Percentiles rank a stretch among this genome's conserved stretches.
phyloP scores from a whole-genome alignment of 2,113 vertebrate species.

The Irena cyanogastra region DNA sequence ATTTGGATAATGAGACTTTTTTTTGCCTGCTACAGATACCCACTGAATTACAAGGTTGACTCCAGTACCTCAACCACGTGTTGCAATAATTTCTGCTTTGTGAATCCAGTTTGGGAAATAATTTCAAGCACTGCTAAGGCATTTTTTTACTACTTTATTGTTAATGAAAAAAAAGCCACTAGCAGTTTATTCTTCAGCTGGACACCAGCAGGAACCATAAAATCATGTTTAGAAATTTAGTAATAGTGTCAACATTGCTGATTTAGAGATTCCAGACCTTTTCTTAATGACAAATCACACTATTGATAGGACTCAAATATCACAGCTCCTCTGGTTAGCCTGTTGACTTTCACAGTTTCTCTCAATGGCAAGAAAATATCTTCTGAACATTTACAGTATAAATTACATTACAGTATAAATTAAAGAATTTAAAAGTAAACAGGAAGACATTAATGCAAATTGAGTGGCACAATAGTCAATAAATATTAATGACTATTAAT shows the following conservation, averaged over 20 bases:
- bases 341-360: not conserved
- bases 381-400: not conserved
- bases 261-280: not conserved
- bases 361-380: not conserved
- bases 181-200: not conserved
- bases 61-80: not conserved
- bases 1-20: not conserved
- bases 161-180: not conserved
- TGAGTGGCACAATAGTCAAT: not conserved
- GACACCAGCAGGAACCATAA: not conserved
- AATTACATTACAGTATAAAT: not conserved
- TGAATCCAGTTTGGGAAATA: not conserved
- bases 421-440: not conserved
- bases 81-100: not conserved
- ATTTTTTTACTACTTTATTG: not conserved
- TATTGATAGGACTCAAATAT: not conserved
- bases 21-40: not conserved
- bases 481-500: not conserved
- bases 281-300: not conserved
- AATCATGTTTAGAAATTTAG: not conserved
- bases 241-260: not conserved
- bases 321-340: not conserved
- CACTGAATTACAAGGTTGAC: not conserved
- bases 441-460: not conserved
- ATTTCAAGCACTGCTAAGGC: not conserved